A percentile compares a stretch with the other conserved stretches of the same genome.
phyloP scores from a whole-genome alignment of 2,888 invertebrate genomes.

The Tetragonisca angustula region DNA sequence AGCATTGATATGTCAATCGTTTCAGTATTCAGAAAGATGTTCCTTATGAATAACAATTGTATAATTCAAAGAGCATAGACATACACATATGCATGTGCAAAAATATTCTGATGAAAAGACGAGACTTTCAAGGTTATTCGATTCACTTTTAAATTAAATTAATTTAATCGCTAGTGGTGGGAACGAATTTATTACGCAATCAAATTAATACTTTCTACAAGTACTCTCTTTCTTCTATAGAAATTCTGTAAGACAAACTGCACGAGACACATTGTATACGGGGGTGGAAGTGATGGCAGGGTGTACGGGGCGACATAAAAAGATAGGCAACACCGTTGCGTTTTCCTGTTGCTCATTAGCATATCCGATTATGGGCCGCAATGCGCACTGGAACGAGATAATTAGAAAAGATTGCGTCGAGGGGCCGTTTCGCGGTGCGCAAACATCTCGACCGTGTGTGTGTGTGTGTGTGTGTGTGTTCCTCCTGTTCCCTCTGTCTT shows the following conservation, averaged over 20 bases:
- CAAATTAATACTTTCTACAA: too few relatives aligned
- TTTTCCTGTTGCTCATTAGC: constrained; percentile 69
- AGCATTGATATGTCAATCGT: too few relatives aligned
- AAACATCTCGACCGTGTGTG: constrained; percentile 42
- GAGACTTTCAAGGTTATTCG: too few relatives aligned
- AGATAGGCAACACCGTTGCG: constrained; percentile 64
- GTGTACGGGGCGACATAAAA: constrained; percentile 64
- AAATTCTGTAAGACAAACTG: neutral
- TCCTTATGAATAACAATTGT: too few relatives aligned
- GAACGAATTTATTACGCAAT: too few relatives aligned
- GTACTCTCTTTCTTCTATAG: too few relatives aligned
- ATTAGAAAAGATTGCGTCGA: constrained; percentile 74
- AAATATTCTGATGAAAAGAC: too few relatives aligned
- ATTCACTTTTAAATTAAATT: too few relatives aligned
- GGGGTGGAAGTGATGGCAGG: constrained; percentile 3
- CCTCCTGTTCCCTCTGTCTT: neutral
- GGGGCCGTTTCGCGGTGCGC: constrained; percentile 55
- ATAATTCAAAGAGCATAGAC: too few relatives aligned
- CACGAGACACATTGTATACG: neutral
- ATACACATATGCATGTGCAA: too few relatives aligned
- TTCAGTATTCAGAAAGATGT: too few relatives aligned
- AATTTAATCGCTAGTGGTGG: too few relatives aligned
- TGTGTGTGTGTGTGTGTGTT: neutral
- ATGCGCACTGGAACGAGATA: constrained; percentile 71
- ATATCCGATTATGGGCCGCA: constrained; percentile 73